Conservation (phyloP, 1,140 invertebrate species). For the Asobara japonica region DNA sequence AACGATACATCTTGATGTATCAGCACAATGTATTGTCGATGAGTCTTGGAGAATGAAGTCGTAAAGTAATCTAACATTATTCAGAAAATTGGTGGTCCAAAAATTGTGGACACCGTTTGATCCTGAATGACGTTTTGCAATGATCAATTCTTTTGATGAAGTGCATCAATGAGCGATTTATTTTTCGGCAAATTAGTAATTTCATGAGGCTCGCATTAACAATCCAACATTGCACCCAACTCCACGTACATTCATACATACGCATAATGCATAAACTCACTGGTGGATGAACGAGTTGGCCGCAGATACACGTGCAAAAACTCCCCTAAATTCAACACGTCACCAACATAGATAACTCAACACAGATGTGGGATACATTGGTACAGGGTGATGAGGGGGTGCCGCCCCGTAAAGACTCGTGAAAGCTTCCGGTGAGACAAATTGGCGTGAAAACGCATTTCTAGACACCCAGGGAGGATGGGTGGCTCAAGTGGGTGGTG, state of each 20-base stretch:
- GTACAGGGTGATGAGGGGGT: background rate
- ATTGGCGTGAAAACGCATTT: conserved; percentile 63
- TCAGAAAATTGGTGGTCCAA: no score
- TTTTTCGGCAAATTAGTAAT: background rate
- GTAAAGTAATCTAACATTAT: background rate
- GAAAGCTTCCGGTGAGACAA: conserved; percentile 53
- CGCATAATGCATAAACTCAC: background rate
- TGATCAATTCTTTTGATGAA: no score
- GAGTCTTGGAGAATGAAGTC: background rate
- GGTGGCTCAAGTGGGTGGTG: conserved; percentile 32
- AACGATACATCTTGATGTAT: conserved; percentile 8
- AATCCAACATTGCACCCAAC: background rate
- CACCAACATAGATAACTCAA: background rate
- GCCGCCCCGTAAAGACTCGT: conserved; percentile 59
- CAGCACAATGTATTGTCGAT: background rate
- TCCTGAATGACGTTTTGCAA: no score
- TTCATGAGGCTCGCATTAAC: background rate
- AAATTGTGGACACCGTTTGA: no score
- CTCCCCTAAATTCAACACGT: background rate
- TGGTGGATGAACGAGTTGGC: background rate
- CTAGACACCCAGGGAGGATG: conserved; percentile 41
- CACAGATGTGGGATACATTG: conserved; percentile 2
- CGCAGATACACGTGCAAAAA: conserved; percentile 10
- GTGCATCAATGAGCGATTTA: no score
- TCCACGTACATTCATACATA: background rate